Conservation (phyloP, 2,888 invertebrate genomes). For the Clanis bilineata region DNA sequence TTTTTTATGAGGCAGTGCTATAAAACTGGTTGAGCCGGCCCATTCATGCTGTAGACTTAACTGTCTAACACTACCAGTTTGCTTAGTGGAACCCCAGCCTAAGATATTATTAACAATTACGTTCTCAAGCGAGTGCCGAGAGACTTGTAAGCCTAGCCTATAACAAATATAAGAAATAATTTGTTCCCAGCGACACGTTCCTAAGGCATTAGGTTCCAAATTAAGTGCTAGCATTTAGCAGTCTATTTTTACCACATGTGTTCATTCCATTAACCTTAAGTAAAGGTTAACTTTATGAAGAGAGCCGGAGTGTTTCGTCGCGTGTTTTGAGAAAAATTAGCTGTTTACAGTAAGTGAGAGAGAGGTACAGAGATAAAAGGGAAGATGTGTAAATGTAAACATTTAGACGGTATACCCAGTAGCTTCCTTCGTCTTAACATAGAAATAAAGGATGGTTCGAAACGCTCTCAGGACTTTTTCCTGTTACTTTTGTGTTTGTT, state of each 20-base stretch:
- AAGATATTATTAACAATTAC: too few relatives aligned
- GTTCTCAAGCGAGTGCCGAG: too few relatives aligned
- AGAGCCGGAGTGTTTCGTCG: not conserved
- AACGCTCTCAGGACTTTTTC: not conserved
- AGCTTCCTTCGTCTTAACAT: not conserved
- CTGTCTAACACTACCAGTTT: too few relatives aligned
- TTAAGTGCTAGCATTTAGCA: slow-evolving; percentile 1
- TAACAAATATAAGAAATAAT: not conserved
- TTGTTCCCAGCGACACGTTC: not conserved
- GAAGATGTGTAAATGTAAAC: not conserved
- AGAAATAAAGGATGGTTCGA: not conserved
- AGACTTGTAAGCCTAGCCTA: too few relatives aligned
- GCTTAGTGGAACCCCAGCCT: too few relatives aligned
- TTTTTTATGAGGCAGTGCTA: too few relatives aligned
- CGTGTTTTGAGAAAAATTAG: slow-evolving; percentile 3
- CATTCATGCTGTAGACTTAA: too few relatives aligned
- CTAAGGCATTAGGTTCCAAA: not conserved
- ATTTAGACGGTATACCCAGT: not conserved
- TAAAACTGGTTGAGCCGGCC: too few relatives aligned
- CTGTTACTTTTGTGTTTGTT: not conserved
- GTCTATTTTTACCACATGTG: slow-evolving; percentile 5
- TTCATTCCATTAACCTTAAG: slow-evolving; percentile 2
- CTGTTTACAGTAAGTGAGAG: not conserved
- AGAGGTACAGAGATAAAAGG: not conserved
- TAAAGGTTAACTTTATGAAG: not conserved